phyloP scores from a whole-genome alignment of 2,888 invertebrate genomes.

The Drosophila monieri region DNA sequence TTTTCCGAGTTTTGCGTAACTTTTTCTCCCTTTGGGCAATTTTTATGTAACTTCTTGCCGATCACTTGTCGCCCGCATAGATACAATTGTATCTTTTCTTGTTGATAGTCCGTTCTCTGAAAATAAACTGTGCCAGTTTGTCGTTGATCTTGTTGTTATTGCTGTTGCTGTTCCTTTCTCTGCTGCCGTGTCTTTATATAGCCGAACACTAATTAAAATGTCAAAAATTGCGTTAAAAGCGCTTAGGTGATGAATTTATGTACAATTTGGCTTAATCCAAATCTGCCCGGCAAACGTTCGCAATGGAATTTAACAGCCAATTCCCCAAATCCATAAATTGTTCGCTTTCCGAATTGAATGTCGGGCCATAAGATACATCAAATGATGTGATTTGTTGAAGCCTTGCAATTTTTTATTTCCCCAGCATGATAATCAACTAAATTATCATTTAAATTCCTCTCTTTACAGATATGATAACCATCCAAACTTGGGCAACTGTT shows the following conservation, averaged over 20 bases:
- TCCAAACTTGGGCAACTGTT: slow-evolving; percentile 12
- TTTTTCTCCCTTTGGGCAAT: slow-evolving; percentile 53
- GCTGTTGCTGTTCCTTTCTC: slow-evolving; percentile 18
- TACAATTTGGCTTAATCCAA: slow-evolving; percentile 50
- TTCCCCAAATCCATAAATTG: slow-evolving; percentile 49
- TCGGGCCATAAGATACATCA: slow-evolving; percentile 8
- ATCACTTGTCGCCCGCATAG: slow-evolving; percentile 54
- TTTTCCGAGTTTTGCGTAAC: slow-evolving; percentile 69
- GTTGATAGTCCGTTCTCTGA: slow-evolving; percentile 46
- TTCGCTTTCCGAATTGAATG: background rate
- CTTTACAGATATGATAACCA: slow-evolving; percentile 28
- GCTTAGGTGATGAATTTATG: slow-evolving; percentile 66
- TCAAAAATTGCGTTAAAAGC: slow-evolving; percentile 67
- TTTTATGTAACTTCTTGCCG: slow-evolving; percentile 60
- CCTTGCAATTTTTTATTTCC: background rate
- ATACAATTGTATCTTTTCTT: slow-evolving; percentile 59
- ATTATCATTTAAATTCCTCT: slow-evolving; percentile 1
- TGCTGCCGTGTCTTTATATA: slow-evolving; percentile 52
- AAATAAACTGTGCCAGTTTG: slow-evolving; percentile 70
- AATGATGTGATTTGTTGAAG: slow-evolving; percentile 10
- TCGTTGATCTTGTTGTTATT: slow-evolving; percentile 34
- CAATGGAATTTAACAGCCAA: slow-evolving; percentile 70
- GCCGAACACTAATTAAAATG: slow-evolving; percentile 71
- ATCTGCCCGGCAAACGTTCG: slow-evolving; percentile 38
- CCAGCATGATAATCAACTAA: slow-evolving; percentile 9